Evolutionary conservation across 1,140 invertebrate species (phyloP).

Genomic region (Lethrus apterus): DNA sequence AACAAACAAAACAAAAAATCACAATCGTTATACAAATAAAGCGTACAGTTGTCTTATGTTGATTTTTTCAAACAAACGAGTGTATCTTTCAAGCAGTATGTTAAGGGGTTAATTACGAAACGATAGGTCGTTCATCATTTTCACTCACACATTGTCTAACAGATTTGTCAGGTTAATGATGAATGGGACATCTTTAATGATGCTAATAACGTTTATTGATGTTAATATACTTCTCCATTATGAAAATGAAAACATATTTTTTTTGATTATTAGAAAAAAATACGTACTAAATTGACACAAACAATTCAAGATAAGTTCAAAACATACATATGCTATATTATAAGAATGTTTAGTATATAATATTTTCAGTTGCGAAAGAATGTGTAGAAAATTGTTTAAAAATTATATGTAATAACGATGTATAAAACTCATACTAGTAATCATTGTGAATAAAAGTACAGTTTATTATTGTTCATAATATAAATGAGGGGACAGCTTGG

Average conservation of each 20-base stretch:
- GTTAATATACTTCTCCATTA: not conserved
- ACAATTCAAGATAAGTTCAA: no score
- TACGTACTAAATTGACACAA: no score
- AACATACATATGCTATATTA: no score
- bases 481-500: not conserved
- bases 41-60: conserved; percentile 8
- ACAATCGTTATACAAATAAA: conserved; percentile 13
- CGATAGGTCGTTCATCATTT: conserved; percentile 13
- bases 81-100: conserved; percentile 8
- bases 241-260: not conserved
- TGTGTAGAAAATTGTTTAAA: conserved; percentile 2
- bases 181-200: not conserved
- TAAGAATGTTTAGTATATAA: no score
- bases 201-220: not conserved
- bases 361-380: no score
- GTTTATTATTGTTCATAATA: not conserved
- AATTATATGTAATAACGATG: not conserved
- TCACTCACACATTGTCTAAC: conserved; percentile 6
- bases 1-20: conserved; percentile 31
- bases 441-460: not conserved
- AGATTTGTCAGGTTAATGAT: not conserved
- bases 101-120: conserved; percentile 13
- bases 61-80: no score
- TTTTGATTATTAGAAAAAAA: conserved; percentile 4
- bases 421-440: not conserved